Evolutionary conservation across 2,113 vertebrate genomes (phyloP), one percentile per base, ranked within the genome.

Genomic region (Vulpes ferrilata): DNA sequence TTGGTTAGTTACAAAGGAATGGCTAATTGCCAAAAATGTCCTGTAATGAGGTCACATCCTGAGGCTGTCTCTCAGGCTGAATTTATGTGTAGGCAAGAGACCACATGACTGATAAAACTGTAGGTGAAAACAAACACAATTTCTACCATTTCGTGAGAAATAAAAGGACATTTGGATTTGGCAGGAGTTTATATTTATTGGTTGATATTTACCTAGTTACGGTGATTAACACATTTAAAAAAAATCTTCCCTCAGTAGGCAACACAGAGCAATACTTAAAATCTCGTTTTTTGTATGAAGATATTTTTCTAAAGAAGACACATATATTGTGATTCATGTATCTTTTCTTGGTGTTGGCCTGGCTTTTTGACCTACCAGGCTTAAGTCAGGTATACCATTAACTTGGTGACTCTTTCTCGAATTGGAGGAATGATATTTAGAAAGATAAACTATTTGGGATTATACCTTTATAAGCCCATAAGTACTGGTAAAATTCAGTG

Each of bases 61-160:
- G 30, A 79, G 55, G 32, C 51, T 79, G 3, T 94, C 53, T 92
- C 83, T 93, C 20, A 83, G 51, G 71, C 9, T 8, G 53, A 96
- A 84, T 76, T 88, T 88, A 78, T 15, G 3, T 32, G 48, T 51
- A 82, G 38, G 10, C 8, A 67, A 17, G 35, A 65, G 38, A 89
- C 1, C 7, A 65, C 25, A 60, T 53, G 81, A 65, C 53, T 85
- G 30, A 19, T 78, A 59, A 51, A 92, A 71, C 35, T 43, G 20
- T 78, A 87, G 51, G 4, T 48, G 38, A 88, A 22, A 83, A 83
- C 81, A 95, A 90, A 79, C 79, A 48, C 1, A 15, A 71, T 78
- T 84, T 91, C 43, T 71, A 11, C 67, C 17, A 79, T n/a, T 93
- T 86, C 81, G 35, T 71, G 48, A 92, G 53, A 89, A 64, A 81